Conservation (phyloP, 2,888 invertebrate species). For the Troides helena region DNA sequence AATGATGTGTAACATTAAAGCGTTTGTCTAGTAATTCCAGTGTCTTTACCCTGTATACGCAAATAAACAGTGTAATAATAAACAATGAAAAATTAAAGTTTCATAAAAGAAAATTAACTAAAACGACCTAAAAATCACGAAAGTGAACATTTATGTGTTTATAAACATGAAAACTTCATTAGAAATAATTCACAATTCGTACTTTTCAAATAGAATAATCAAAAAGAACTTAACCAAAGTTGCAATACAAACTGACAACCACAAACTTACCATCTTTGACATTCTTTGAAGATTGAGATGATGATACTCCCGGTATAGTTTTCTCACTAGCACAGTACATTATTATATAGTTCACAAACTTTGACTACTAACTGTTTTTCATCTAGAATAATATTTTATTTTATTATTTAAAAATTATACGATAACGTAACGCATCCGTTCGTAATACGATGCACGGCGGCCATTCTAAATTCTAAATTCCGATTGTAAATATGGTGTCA, state of each 20-base stretch:
- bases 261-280: constrained; percentile 87
- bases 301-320: constrained; percentile 86
- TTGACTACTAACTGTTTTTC: constrained; percentile 73
- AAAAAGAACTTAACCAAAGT: constrained; percentile 29
- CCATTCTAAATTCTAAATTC: constrained; percentile 79
- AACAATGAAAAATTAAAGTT: neutral
- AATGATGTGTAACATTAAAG: neutral
- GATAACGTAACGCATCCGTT: constrained; percentile 62
- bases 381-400: constrained; percentile 79
- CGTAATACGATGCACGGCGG: constrained; percentile 70
- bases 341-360: constrained; percentile 56
- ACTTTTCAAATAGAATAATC: neutral
- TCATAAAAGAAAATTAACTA: too few relatives aligned
- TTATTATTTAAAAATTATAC: constrained; percentile 58
- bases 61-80: neutral
- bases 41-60: neutral
- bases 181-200: neutral
- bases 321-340: constrained; percentile 89
- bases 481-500: constrained; percentile 76
- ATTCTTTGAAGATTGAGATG: constrained; percentile 85
- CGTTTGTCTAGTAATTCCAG: neutral
- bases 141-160: neutral
- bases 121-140: neutral
- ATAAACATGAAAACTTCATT: neutral
- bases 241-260: constrained; percentile 42